These are phyloP conservation scores for Teleogryllus oceanicus DNA, from an alignment of 2,888 invertebrate genomes.

Conservation along the genomic window DNA sequence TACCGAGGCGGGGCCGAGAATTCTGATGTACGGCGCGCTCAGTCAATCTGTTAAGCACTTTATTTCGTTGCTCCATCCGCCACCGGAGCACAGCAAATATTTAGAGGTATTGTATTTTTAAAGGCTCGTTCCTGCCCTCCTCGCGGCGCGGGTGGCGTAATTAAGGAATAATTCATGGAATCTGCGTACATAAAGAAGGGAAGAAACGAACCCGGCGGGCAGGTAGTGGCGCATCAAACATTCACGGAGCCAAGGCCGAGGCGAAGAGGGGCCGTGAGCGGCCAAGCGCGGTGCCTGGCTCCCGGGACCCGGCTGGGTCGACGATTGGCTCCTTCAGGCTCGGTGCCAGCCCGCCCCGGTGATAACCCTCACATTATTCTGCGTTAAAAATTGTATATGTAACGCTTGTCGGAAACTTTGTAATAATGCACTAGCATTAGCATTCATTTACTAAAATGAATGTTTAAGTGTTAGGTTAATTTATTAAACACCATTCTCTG, in stretches of 20 bases:
- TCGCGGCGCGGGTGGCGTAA: not conserved
- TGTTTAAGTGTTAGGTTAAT: too few species aligned
- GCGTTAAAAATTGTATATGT: too few species aligned
- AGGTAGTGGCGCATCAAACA: not conserved
- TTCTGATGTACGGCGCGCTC: not conserved
- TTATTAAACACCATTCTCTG: too few species aligned
- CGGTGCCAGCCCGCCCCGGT: too few species aligned
- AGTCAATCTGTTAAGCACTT: constrained; percentile 7
- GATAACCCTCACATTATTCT: too few species aligned
- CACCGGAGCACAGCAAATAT: not conserved
- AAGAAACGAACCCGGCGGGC: constrained; percentile 1
- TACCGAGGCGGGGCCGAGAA: not conserved
- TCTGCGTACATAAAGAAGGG: constrained; percentile 18
- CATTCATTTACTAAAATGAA: too few species aligned
- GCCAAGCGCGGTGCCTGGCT: too few species aligned
- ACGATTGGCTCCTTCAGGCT: too few species aligned
- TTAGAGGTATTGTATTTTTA: constrained; percentile 1
- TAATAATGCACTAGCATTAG: too few species aligned
- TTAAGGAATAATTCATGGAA: constrained; percentile 10
- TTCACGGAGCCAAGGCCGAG: not conserved
- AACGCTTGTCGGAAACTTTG: too few species aligned
- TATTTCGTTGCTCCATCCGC: not conserved
- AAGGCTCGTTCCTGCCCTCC: not conserved
- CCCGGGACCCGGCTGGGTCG: too few species aligned
- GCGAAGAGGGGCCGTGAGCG: not conserved